phyloP scores from a whole-genome alignment of 2,888 invertebrate genomes.

The Diploptera punctata region DNA sequence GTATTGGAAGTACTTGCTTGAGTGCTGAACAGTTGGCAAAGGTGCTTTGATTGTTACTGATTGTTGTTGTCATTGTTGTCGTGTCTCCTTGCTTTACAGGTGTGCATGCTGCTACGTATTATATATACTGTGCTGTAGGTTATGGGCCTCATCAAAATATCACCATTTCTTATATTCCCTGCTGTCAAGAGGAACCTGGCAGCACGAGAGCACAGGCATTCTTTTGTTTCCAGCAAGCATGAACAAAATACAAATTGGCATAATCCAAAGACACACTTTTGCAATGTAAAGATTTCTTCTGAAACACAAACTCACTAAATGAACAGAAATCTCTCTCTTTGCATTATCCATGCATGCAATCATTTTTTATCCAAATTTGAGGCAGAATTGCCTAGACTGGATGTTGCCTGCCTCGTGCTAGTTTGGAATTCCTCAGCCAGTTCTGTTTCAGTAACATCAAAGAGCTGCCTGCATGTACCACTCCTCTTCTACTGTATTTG shows the following conservation, averaged over 20 bases:
- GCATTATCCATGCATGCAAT: conserved; percentile 8
- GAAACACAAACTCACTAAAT: no score
- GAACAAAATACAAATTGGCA: no score
- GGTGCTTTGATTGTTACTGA: conserved; percentile 45
- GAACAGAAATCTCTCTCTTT: background rate
- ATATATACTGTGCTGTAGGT: conserved; percentile 44
- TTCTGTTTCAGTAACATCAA: conserved; percentile 46
- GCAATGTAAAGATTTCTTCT: no score
- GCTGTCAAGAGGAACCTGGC: conserved; percentile 40
- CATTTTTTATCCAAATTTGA: no score
- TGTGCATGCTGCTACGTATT: conserved; percentile 46
- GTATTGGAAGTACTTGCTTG: conserved; percentile 43
- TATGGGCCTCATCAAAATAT: conserved; percentile 43
- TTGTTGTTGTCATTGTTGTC: conserved; percentile 45
- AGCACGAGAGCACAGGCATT: conserved; percentile 36
- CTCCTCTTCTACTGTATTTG: conserved; percentile 45
- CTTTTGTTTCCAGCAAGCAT: no score
- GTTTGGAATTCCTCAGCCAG: conserved; percentile 40
- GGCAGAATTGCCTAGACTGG: background rate
- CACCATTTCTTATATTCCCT: conserved; percentile 41
- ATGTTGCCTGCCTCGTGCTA: conserved; percentile 17
- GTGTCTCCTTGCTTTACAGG: conserved; percentile 46
- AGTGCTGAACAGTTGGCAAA: conserved; percentile 45
- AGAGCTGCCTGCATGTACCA: conserved; percentile 44
- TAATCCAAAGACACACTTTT: no score